Conservation (phyloP, 2,113 vertebrate genomes). For the Phalacrocorax pelagicus region DNA sequence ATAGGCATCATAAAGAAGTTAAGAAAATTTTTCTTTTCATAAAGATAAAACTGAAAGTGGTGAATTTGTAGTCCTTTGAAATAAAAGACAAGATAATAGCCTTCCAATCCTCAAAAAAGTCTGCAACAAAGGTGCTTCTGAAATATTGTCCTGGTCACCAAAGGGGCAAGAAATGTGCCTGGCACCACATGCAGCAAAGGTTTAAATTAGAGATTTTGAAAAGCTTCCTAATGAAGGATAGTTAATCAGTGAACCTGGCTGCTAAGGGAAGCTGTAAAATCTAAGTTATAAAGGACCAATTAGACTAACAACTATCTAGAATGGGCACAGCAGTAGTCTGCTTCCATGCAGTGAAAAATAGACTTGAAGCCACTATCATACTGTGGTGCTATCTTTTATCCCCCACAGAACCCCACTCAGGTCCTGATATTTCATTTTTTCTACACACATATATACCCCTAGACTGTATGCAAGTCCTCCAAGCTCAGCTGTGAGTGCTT, state of each 20-base stretch:
- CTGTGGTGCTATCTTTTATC: background rate
- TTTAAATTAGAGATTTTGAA: slow-evolving; percentile 9
- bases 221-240: background rate
- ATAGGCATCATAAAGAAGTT: background rate
- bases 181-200: background rate
- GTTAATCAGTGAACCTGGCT: background rate
- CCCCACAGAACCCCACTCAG: background rate
- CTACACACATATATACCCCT: background rate
- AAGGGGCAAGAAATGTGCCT: background rate
- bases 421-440: background rate
- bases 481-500: background rate
- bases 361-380: background rate
- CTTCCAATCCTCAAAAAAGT: background rate
- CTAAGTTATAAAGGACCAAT: background rate
- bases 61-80: background rate
- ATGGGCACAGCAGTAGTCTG: background rate
- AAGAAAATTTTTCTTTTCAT: background rate
- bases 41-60: background rate
- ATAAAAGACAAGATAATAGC: background rate
- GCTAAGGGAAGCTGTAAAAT: background rate
- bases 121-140: background rate
- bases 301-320: slow-evolving; percentile 23
- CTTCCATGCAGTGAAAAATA: slow-evolving; percentile 2
- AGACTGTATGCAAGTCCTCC: background rate
- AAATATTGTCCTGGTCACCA: background rate